Base-by-base conservation (phyloP, 2,113 vertebrate species). In the Oreochromis niloticus region DNA sequence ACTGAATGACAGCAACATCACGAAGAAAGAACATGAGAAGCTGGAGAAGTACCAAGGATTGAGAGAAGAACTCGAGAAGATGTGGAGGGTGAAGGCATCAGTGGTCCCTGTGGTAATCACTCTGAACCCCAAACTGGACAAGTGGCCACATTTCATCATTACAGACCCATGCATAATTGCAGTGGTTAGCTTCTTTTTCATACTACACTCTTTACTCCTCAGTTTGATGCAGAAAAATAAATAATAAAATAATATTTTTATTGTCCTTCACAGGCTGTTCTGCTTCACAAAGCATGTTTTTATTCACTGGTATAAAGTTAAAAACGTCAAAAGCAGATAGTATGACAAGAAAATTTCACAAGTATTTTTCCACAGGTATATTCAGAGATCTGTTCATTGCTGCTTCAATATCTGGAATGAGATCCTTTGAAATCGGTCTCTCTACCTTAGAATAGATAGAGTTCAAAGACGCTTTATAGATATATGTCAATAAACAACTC, bases 381-480 rank as follows among this genome's bases (percentile, higher is more conserved):
- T 80, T 84, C 43, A 81, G 39, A 89, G 46, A 71, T 66, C 80
- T 66, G 24, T 54, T 87, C 50, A 85, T 34, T 50, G 61, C 61
- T 83, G 83, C 88, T 87, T 89, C 10, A 17, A 88, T 80, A 91
- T 89, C 79, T 24, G 71, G 78, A 90, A 87, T 88, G 39, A 90
- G 85, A 93, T 87, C 55, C 59, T 92, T 81, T 85, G 46, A 86
- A 90, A 83, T 34, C 32, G 41, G 54, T 83, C 71, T 68, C 71
- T 80, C 34, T 48, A 14, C 83, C 48, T 87, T 36, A 14, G 46
- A 56, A 87, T 13, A 82, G 27, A 92, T 79, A 12, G 11, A 32
- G 34, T 86, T 92, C 71, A 90, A 86, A 86, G 66, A 82, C 2
- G 4, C 68, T 73, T 93, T 75, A 73, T 22, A 80, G 73, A 71